These are phyloP conservation scores for Corythaeola cristata DNA, from an alignment of 2,113 vertebrate species.

Conservation along the genomic window DNA sequence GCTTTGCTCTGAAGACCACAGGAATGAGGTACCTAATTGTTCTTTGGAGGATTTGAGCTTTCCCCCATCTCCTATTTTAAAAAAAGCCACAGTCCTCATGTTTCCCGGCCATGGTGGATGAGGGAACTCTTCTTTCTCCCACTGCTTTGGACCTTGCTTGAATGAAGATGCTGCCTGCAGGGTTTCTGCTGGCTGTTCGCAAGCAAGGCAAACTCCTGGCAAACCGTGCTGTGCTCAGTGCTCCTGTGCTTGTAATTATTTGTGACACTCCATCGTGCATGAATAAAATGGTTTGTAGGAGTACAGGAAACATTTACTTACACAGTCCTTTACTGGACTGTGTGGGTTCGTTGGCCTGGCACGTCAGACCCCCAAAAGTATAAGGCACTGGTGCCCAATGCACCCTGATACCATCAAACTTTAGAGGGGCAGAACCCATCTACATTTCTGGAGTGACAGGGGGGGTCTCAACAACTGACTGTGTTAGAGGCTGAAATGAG, in stretches of 20 bases:
- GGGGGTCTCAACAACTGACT: too few species aligned
- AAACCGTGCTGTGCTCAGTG: fast-evolving
- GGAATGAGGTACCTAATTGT: background rate
- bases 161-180: fast-evolving
- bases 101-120: background rate
- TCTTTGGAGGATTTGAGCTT: background rate
- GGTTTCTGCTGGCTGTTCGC: background rate
- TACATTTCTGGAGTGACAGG: too few species aligned
- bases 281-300: background rate
- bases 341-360: too few species aligned
- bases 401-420: too few species aligned
- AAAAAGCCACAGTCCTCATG: background rate
- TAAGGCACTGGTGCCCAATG: too few species aligned
- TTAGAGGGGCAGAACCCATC: too few species aligned
- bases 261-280: fast-evolving
- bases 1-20: background rate
- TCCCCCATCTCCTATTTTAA: background rate
- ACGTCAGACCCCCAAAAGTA: too few species aligned
- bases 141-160: background rate
- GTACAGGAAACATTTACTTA: too few species aligned
- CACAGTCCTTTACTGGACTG: too few species aligned
- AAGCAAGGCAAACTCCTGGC: background rate
- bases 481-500: too few species aligned
- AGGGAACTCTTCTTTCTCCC: background rate
- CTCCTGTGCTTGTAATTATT: background rate